phyloP scores from a whole-genome alignment of 2,113 vertebrate species.

The Corythornis vintsioides region DNA sequence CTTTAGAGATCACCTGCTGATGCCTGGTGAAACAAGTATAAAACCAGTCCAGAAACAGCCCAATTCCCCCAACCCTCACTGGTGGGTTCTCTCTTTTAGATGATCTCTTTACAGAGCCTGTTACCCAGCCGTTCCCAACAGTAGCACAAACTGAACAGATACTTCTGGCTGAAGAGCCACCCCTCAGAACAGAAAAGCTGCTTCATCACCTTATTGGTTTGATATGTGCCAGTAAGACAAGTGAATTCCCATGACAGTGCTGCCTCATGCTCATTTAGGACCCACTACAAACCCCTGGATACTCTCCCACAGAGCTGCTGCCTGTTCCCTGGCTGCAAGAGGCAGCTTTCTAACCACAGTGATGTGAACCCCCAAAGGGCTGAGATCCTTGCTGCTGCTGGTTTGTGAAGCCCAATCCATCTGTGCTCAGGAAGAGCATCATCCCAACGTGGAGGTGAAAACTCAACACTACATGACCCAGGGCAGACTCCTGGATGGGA shows the following conservation, averaged over 20 bases:
- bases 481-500: background rate
- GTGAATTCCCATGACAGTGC: background rate
- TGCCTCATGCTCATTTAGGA: constrained; percentile 2
- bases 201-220: background rate
- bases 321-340: background rate
- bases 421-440: background rate
- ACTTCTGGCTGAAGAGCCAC: background rate
- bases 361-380: background rate
- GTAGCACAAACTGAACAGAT: background rate
- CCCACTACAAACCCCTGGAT: background rate
- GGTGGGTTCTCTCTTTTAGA: background rate
- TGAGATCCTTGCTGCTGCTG: background rate
- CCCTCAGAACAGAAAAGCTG: background rate
- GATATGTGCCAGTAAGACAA: constrained; percentile 7
- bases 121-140: background rate
- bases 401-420: background rate
- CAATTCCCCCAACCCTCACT: background rate
- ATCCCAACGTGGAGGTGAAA: background rate
- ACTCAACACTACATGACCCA: background rate
- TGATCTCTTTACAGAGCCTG: background rate
- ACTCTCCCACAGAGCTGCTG: constrained; percentile 1
- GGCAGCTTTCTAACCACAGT: background rate
- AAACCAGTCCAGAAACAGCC: background rate
- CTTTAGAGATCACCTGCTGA: background rate
- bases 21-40: background rate